phyloP scores from a whole-genome alignment of 2,113 vertebrate species.

The Natator depressus region DNA sequence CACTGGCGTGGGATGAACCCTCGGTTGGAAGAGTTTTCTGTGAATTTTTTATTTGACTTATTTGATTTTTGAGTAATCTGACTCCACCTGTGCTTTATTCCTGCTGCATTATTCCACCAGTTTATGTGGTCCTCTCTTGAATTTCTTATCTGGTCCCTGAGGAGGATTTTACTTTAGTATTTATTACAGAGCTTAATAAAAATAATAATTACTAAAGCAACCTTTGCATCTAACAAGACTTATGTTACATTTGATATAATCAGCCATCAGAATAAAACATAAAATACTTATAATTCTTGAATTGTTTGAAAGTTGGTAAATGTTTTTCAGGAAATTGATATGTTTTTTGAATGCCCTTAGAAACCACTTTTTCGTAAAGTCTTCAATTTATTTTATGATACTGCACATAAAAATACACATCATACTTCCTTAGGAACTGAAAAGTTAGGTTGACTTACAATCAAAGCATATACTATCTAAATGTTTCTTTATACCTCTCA shows the following conservation, averaged over 20 bases:
- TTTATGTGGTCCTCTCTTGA: not conserved
- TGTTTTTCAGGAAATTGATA: not conserved
- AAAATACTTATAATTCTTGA: not conserved
- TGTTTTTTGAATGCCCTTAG: not conserved
- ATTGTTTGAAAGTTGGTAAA: not conserved
- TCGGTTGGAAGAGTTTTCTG: not conserved
- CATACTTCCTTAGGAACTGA: not conserved
- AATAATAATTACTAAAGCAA: not conserved
- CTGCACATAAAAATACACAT: not conserved
- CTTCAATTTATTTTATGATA: not conserved
- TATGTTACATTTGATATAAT: not conserved
- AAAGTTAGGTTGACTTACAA: not conserved
- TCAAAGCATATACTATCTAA: not conserved
- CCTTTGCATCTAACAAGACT: not conserved
- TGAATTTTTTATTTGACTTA: not conserved
- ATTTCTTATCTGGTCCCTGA: not conserved
- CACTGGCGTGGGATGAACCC: not conserved
- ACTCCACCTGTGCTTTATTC: not conserved
- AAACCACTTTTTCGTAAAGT: not conserved
- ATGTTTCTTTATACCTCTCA: not conserved
- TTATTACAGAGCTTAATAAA: not conserved
- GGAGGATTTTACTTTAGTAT: not conserved
- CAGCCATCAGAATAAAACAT: not conserved
- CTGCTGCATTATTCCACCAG: not conserved
- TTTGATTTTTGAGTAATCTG: not conserved